phyloP scores from a whole-genome alignment of 2,888 invertebrate species.

The Gerris lacustris region DNA sequence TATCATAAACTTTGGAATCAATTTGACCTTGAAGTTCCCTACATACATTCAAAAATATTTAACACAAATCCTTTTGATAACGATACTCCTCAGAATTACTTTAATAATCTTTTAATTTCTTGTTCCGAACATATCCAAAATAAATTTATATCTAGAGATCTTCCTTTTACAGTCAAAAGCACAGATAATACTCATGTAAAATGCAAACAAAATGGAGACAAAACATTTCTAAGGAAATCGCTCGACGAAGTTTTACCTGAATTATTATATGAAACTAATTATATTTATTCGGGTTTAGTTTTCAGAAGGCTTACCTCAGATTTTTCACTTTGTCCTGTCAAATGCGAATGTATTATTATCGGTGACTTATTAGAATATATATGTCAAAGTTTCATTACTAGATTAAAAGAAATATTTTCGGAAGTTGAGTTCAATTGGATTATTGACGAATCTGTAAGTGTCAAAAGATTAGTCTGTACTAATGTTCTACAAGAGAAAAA shows the following conservation, averaged over 20 bases:
- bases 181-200: background rate
- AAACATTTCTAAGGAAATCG: conserved; percentile 9
- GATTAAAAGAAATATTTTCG: conserved; percentile 7
- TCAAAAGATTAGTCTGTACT: no score
- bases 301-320: conserved; percentile 14
- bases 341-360: conserved; percentile 9
- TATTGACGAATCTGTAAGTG: no score
- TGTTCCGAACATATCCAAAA: background rate
- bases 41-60: background rate
- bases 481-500: no score
- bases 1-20: no score
- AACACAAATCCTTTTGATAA: background rate
- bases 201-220: background rate
- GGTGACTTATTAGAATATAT: background rate
- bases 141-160: no score
- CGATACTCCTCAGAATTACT: background rate
- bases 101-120: background rate
- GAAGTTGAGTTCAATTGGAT: background rate
- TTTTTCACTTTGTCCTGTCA: conserved; percentile 8
- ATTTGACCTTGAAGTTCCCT: background rate
- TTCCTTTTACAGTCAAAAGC: background rate
- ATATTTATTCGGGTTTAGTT: conserved; percentile 13
- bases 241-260: conserved; percentile 8
- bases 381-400: conserved; percentile 7
- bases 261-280: background rate